Base-by-base conservation (phyloP, 2,113 vertebrate genomes). In the Perca schrenkii region DNA sequence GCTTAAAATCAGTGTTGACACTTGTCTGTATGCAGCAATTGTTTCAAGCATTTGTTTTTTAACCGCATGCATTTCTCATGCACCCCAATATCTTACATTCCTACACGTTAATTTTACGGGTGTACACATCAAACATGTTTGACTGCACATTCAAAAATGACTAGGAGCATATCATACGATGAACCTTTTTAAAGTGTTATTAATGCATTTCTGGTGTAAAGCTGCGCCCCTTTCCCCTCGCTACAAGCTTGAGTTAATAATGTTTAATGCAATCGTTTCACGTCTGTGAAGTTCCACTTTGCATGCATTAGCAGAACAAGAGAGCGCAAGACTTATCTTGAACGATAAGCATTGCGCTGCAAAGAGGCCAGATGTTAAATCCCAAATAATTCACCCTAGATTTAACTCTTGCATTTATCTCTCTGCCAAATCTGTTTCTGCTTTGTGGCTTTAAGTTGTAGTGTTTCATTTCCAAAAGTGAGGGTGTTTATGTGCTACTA, bases 321-420 rank as follows among this genome's bases (percentile, higher is more conserved):
- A 80, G 82, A 79, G 83, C 47, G 83, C 74, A 73, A 85, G 86
- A 87, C 70, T 88, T 83, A 86, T 85, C 76, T 52, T 69, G 67
- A 68, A 73, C 7, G 64, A 85, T 83, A 70, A 79, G 81, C 83
- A 8, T 75, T 52, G 75, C 57, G 54, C 56, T 11, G 64, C 76
- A 85, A 76, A 89, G 77, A 83, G 22, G 78, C 89, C 93, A 93
- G 93, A 94, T 93, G 93, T 91, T 90, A 84, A 92, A 90, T 93
- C 93, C 92, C 49, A 84, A 93, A 92, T 92, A 87, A 93, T 91
- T 91, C 54, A 57, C 74, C 82, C 90, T 71, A 72, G 89, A 82
- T 92, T 92, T 91, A 90, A 88, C 85, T 82, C 86, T 85, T 88
- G 75, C 68, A 70, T 91, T 92, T 89, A 91, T 91, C 80, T 85